Evolutionary conservation across 2,888 invertebrate genomes (phyloP).

Genomic region (Hypercompe scribonia): DNA sequence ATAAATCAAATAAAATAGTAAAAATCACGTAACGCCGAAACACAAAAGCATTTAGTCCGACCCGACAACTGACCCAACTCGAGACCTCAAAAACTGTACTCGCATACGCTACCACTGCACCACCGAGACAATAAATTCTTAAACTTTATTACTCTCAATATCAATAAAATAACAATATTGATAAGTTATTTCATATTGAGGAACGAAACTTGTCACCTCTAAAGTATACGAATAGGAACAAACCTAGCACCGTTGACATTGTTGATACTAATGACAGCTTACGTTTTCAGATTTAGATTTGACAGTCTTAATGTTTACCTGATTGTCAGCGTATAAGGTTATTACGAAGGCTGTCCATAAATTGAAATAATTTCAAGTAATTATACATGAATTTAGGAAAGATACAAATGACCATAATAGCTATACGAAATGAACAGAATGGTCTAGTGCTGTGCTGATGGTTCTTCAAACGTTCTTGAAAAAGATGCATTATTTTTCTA

Average conservation of each 20-base stretch:
- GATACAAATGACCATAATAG: neutral
- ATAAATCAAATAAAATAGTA: too few species aligned
- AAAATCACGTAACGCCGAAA: too few species aligned
- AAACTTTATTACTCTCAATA: too few species aligned
- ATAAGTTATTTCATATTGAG: too few species aligned
- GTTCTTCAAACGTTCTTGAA: conserved; percentile 1
- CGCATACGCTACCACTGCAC: too few species aligned
- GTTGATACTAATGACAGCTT: neutral
- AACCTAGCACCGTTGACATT: neutral
- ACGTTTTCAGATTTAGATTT: neutral
- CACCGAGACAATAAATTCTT: too few species aligned
- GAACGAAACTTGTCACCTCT: too few species aligned
- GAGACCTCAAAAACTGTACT: too few species aligned
- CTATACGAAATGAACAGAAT: neutral
- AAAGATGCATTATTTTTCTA: conserved; percentile 32
- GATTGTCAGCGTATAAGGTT: neutral
- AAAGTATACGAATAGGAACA: too few species aligned
- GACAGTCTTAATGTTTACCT: neutral
- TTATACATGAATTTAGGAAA: neutral
- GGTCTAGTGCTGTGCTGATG: neutral
- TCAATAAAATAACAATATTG: too few species aligned
- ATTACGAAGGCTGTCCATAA: neutral
- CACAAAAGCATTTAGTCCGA: too few species aligned
- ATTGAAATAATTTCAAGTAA: neutral
- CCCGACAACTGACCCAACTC: too few species aligned